These are phyloP conservation scores for Rhinella marina DNA, from an alignment of 2,797 vertebrate species.

Conservation along the genomic window DNA sequence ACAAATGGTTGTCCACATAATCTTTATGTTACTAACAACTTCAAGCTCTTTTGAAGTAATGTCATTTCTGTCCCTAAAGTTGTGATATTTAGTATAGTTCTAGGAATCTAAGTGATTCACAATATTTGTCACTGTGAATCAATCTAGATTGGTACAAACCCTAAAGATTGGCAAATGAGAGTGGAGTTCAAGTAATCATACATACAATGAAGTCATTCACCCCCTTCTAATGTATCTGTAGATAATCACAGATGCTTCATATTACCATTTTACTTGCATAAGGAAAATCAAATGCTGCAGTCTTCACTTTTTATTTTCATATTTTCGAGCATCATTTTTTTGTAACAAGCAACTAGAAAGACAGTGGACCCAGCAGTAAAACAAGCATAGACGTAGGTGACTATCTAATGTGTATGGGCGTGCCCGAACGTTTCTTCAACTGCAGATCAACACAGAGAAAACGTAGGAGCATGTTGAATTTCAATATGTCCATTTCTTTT, in stretches of 20 bases:
- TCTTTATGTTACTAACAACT: background rate
- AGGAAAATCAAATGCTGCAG: background rate
- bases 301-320: background rate
- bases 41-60: background rate
- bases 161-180: background rate
- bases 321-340: background rate
- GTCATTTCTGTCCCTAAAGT: background rate
- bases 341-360: background rate
- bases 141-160: background rate
- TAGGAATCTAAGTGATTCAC: background rate
- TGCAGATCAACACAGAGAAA: too few relatives aligned
- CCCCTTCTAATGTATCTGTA: background rate
- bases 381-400: background rate
- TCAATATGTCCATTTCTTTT: too few relatives aligned
- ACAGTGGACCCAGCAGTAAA: background rate
- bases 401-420: too few relatives aligned
- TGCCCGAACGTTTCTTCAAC: too few relatives aligned
- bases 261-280: background rate
- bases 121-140: background rate
- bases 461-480: too few relatives aligned
- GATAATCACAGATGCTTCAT: background rate
- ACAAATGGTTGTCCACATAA: background rate
- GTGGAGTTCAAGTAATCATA: background rate
- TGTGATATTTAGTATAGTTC: background rate
- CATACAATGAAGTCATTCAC: background rate